Base-by-base conservation (phyloP, 1,140 invertebrate species). In the Trinorchestia longiramus region DNA sequence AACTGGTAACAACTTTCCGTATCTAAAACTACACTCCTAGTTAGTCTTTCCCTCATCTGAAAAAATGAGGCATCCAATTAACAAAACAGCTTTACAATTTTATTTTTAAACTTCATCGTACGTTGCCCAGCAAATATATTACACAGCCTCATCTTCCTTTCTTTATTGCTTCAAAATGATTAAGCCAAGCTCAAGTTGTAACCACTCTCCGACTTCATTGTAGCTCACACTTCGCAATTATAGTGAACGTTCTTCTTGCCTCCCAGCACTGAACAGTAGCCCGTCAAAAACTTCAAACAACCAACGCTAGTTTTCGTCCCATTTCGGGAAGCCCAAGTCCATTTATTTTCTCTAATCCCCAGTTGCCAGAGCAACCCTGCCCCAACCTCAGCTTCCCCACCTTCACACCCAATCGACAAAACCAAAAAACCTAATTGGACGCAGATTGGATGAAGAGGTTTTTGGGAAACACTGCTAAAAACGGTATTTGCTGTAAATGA, bases 391-490 rank as follows among this genome's bases (percentile, higher is more conserved):
- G 41, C 43, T 44, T 43, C 92, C 43, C 92, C 36, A 94, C 92
- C 44, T 94, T 45, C 41, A 47, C 92, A 94, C 92, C 92, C 92
- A 94, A 94, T 94, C 92, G 44, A 47, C 43, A 43, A 42, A 45
- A 47, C 92, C 92, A 45, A 94, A 94, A 94, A 94, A 94, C 43
- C 92, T 94, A 94, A 94, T 94, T 94, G 92, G 44, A 94, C 44
- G 92, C 92, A 94, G 92, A 94, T 94, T 94, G 92, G 92, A 94
- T 45, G 92, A 45, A 94, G 92, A 91, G 92, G 36, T 45, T 94
- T 94, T 94, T 94, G 43, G 19, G 44, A 15, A 45, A 15, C 43
- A 44, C 43, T 6, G 40, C 92, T n/a, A 94, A 94, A 94, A 94
- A 94, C 1, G 92, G 36, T 47, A 94, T 94, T 94, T 47, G 92